Conservation (phyloP, 1,140 invertebrate genomes). For the Lucilia sericata region DNA sequence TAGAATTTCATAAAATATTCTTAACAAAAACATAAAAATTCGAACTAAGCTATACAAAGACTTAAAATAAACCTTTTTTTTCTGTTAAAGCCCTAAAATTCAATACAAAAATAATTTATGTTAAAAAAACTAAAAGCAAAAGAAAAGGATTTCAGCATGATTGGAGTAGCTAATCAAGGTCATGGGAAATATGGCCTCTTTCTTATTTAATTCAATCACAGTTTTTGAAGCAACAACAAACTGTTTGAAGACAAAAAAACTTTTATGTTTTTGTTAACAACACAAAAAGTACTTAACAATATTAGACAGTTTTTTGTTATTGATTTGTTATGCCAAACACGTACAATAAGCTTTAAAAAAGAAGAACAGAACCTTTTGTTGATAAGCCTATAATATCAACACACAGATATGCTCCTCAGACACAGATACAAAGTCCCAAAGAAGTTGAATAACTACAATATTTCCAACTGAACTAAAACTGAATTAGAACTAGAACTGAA, state of each 20-base stretch:
- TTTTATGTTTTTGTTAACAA: conserved; percentile 24
- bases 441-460: neutral
- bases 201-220: neutral
- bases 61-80: neutral
- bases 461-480: no score
- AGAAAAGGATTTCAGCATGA: conserved; percentile 20
- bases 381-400: conserved; percentile 29
- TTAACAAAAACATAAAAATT: neutral
- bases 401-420: neutral
- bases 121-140: neutral
- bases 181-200: neutral
- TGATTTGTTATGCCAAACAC: conserved; percentile 29
- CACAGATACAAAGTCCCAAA: neutral
- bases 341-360: conserved; percentile 12
- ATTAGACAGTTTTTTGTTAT: neutral
- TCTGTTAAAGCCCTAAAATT: neutral
- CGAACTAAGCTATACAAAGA: neutral
- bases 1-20: neutral
- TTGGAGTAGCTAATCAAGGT: conserved; percentile 13
- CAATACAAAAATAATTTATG: neutral
- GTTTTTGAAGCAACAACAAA: neutral
- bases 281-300: conserved; percentile 17
- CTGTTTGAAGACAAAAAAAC: neutral
- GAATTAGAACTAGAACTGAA: no score
- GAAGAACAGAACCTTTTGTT: neutral